Evolutionary conservation across 2,888 invertebrate genomes (phyloP), one percentile per base, ranked within the genome.

Genomic region (Agrotis ipsilon): DNA sequence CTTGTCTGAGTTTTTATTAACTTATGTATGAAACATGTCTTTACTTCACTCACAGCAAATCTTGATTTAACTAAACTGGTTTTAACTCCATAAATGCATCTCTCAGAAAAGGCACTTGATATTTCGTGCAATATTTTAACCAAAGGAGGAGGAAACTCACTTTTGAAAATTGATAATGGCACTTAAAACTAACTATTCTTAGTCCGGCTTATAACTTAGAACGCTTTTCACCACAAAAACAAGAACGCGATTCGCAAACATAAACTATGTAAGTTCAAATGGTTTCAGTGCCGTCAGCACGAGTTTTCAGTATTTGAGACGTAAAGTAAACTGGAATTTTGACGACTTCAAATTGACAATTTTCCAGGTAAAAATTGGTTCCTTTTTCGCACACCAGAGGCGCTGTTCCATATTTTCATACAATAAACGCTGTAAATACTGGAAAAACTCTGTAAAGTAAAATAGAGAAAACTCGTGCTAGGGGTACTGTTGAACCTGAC

Each of bases 81-180:
- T 45, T 45, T 9, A 14, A 19, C 18, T 19, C 13, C n/a, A 7
- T 43, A 16, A 32, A 63, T 14, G 1, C 21, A 21, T 32, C 27
- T 14, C n/a, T 13, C 16, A 16, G 19, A 16, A 5, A 7, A 61
- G 2, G 19, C 24, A 19, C 24, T 63, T 62, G 9, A 46, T 11
- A 45, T 46, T 3, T 32, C 19, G 48, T 19, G 11, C 4, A 48
- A 27, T n/a, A 24, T 60, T 24, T 46, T n/a, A 27, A 3, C 46
- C 14, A 27, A 27, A 39, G 39, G 39, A 32, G 9, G 9, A 39
- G 39, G 39, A 39, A 39, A 9, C 39, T 39, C 18, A 49, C 39
- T 6, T n/a, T 13, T 69, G 16, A 11, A 19, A 54, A 48, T 16
- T 24, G 13, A 39, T 49, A 58, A 63, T 68, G 52, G 76, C 76